Evolutionary conservation across 2,888 invertebrate genomes (phyloP).

Genomic region (Archaeoteleia sp.): DNA sequence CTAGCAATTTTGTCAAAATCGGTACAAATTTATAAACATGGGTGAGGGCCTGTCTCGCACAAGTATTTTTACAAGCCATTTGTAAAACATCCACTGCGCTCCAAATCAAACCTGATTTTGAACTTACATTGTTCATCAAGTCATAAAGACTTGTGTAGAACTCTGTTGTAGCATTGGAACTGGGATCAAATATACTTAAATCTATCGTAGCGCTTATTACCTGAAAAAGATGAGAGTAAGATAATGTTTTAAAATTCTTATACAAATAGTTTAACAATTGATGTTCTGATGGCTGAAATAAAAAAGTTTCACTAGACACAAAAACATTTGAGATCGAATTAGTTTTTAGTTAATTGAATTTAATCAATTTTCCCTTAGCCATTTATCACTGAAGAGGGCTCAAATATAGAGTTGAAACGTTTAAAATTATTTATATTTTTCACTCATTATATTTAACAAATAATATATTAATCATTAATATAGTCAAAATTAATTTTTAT

Average conservation of each 20-base stretch:
- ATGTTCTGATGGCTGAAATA: background rate
- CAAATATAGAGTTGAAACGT: too few species aligned
- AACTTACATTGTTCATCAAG: slow-evolving; percentile 78
- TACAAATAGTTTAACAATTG: too few species aligned
- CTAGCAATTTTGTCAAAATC: slow-evolving; percentile 79
- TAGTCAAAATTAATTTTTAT: background rate
- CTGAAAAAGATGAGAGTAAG: slow-evolving; percentile 73
- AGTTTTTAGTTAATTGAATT: too few species aligned
- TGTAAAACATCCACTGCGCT: slow-evolving; percentile 81
- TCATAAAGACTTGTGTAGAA: slow-evolving; percentile 83
- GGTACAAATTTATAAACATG: slow-evolving; percentile 84
- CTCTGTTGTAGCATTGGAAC: slow-evolving; percentile 79
- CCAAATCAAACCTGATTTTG: slow-evolving; percentile 80
- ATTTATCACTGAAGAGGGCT: too few species aligned
- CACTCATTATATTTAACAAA: too few species aligned
- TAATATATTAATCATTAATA: slow-evolving; percentile 8
- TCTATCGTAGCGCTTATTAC: slow-evolving; percentile 81
- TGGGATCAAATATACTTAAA: slow-evolving; percentile 81
- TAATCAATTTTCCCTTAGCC: too few species aligned
- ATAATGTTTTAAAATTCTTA: too few species aligned
- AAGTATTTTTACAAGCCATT: slow-evolving; percentile 79
- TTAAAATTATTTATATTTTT: too few species aligned
- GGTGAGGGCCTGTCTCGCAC: slow-evolving; percentile 80
- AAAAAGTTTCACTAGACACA: background rate
- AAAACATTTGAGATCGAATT: too few species aligned